phyloP scores from a whole-genome alignment of 2,888 invertebrate species.

The Metacarcinus magister region DNA sequence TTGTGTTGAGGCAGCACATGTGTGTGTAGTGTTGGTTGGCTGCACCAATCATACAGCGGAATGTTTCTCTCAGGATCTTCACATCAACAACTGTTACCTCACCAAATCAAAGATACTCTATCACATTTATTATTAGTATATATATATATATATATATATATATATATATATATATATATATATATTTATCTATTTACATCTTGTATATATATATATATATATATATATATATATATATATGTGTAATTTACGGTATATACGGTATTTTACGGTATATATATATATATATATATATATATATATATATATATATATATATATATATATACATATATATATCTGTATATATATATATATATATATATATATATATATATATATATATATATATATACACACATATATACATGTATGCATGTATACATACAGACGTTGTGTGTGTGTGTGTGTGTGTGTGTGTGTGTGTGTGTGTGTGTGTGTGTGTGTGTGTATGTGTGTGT shows the following conservation, averaged over 20 bases:
- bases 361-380: conserved; percentile 62
- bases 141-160: no score
- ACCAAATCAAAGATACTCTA: not conserved
- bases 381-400: conserved; percentile 40
- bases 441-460: conserved; percentile 63
- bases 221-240: no score
- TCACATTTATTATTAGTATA: not conserved
- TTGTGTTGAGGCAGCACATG: not conserved
- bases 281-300: conserved; percentile 58
- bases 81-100: not conserved
- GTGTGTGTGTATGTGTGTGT: not conserved
- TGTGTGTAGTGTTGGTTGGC: not conserved
- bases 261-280: conserved; percentile 46
- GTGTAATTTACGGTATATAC: no score
- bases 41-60: not conserved
- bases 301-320: conserved; percentile 63
- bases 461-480: not conserved
- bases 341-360: conserved; percentile 60
- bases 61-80: not conserved
- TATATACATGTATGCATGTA: conserved; percentile 51
- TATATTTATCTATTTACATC: conserved; percentile 53
- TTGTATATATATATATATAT: no score
- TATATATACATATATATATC: conserved; percentile 57
- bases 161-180: no score
- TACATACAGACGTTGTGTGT: not conserved